Evolutionary conservation across 2,888 invertebrate species (phyloP), one percentile per base, ranked within the genome.

Genomic region (Drosophila macrospina): DNA sequence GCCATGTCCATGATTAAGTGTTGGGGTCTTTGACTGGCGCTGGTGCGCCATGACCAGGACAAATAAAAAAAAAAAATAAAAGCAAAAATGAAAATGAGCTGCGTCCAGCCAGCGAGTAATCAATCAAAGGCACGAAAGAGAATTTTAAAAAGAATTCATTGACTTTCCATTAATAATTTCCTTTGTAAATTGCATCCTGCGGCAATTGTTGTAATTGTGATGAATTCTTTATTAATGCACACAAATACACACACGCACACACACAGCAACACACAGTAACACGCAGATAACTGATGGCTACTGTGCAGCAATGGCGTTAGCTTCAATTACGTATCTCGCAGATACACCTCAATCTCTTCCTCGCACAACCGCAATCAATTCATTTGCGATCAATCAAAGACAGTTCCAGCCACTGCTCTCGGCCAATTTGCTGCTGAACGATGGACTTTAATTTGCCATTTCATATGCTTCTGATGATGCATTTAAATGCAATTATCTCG

Each of bases 151-250:
- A 86, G 82, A 78, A 89, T 85, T 91, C 91, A 90, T 90, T 91
- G 90, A 91, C 80, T 91, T 89, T 88, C 78, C 90, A 90, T 90
- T 90, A 90, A 90, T 90, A 88, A 90, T 83, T 88, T 89, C 69
- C 88, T 78, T 86, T 89, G 78, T 68, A 75, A 84, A 84, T 88
- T 85, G 79, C 84, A 82, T 88, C 88, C 88, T 83, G 78, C 74
- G 81, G 86, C 88, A 89, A 82, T 87, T 73, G 78, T 89, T 80
- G 88, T 88, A 90, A 88, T 89, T 88, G 86, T 88, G 88, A 90
- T 88, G 84, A 89, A 88, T 88, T 77, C 69, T 69, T 73, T 88
- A 80, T 88, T 75, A 88, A 80, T 79, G 76, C 80, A 64, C 39
- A 45, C 34, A 34, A 13, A 32, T 15, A 51, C 15, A 51, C 30